phyloP scores from a whole-genome alignment of 1,140 invertebrate species.

The Cephus cinctus region DNA sequence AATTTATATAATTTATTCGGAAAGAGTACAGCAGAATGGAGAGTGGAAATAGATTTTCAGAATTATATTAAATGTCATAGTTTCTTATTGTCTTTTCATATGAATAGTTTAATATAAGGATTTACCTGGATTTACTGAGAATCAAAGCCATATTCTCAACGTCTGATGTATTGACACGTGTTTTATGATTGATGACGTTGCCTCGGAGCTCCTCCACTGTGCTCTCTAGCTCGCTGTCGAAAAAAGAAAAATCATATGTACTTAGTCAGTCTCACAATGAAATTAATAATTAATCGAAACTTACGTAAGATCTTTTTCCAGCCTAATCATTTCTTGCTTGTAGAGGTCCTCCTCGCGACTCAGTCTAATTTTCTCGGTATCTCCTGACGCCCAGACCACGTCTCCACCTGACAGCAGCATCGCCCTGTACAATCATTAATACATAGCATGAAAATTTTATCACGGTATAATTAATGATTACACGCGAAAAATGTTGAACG shows the following conservation, averaged over 20 bases:
- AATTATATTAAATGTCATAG: constrained; percentile 1
- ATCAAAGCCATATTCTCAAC: constrained; percentile 95
- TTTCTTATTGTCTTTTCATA: too few species aligned
- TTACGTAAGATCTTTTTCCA: constrained; percentile 88
- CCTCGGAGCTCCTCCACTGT: constrained; percentile 92
- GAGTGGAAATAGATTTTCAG: not conserved
- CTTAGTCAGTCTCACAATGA: not conserved
- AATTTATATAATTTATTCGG: not conserved
- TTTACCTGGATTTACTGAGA: constrained; percentile 77
- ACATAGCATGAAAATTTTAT: not conserved
- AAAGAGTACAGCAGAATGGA: not conserved
- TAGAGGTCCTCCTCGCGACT: constrained; percentile 83
- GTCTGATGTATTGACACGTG: constrained; percentile 93
- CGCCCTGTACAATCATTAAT: constrained; percentile 48
- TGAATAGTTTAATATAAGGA: not conserved
- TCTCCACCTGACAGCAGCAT: constrained; percentile 67
- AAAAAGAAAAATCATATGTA: constrained; percentile 14
- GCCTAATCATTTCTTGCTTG: constrained; percentile 83
- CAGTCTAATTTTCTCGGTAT: constrained; percentile 67
- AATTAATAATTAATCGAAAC: constrained; percentile 26
- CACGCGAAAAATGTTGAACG: not conserved
- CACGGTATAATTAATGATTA: constrained; percentile 3
- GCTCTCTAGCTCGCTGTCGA: constrained; percentile 80
- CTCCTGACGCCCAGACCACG: constrained; percentile 58
- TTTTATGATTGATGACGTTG: constrained; percentile 93